These are phyloP conservation scores for Clarias macrocephalus DNA, from an alignment of 2,113 vertebrate species.

Conservation along the genomic window DNA sequence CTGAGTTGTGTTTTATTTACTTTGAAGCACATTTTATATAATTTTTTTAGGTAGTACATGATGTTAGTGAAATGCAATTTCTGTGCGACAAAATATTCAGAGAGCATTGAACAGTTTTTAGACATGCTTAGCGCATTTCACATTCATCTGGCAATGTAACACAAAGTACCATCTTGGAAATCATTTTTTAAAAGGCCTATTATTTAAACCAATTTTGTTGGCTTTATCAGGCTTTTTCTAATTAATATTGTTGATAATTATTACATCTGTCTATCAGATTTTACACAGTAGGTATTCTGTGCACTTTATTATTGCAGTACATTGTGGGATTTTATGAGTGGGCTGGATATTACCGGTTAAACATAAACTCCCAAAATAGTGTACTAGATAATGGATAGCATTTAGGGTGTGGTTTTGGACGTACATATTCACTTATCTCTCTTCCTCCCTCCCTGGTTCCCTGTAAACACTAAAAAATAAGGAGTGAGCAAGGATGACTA, in stretches of 20 bases:
- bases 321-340: constrained; percentile 1
- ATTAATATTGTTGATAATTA: background rate
- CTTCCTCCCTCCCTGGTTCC: background rate
- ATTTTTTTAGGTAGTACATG: background rate
- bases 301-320: background rate
- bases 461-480: background rate
- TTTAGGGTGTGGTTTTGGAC: background rate
- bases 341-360: background rate
- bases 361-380: constrained; percentile 9
- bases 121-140: background rate
- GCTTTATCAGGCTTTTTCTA: background rate
- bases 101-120: background rate
- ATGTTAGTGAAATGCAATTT: background rate
- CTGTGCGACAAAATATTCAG: background rate
- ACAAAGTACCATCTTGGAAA: background rate
- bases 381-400: background rate
- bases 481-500: background rate
- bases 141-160: background rate
- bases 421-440: background rate
- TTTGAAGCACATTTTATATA: background rate
- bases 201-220: background rate
- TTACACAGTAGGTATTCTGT: background rate
- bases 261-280: background rate
- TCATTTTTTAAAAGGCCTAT: background rate
- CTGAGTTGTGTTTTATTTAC: background rate